These are phyloP conservation scores for Scaptodrosophila lebanonensis DNA, from an alignment of 1,140 invertebrate genomes.

Conservation along the genomic window DNA sequence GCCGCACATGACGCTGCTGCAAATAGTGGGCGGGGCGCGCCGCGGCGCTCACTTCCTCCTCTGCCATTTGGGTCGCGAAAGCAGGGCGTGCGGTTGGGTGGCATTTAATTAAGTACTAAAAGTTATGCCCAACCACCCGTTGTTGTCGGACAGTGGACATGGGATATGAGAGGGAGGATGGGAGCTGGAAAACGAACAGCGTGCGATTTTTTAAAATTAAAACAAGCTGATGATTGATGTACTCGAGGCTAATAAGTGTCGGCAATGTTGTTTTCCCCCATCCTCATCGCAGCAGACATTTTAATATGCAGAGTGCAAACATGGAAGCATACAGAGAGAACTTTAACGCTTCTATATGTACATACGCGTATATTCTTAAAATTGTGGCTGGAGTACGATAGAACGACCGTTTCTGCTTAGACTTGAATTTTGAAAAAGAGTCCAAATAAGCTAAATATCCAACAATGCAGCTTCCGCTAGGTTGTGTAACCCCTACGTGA, in stretches of 20 bases:
- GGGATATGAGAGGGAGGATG: background rate
- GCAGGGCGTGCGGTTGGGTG: slow-evolving; percentile 19
- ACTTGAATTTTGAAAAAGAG: too few relatives aligned
- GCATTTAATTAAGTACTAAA: slow-evolving; percentile 66
- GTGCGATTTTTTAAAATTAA: slow-evolving; percentile 67
- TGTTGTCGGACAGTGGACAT: slow-evolving; percentile 18
- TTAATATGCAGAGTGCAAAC: too few relatives aligned
- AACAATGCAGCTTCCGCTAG: too few relatives aligned
- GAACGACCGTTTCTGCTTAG: too few relatives aligned
- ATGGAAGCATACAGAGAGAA: too few relatives aligned
- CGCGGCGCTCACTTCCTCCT: slow-evolving; percentile 1
- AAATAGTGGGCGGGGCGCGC: slow-evolving; percentile 54
- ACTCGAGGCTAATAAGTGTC: slow-evolving; percentile 67
- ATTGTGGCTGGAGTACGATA: too few relatives aligned
- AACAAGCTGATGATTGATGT: slow-evolving; percentile 70
- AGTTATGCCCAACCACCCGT: slow-evolving; percentile 30
- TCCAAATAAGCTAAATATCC: too few relatives aligned
- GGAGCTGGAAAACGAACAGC: slow-evolving; percentile 25
- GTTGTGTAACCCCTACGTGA: too few relatives aligned
- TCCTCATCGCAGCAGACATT: too few relatives aligned
- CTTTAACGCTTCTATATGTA: too few relatives aligned
- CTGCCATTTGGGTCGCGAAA: slow-evolving; percentile 8
- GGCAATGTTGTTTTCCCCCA: slow-evolving; percentile 18
- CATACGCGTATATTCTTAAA: too few relatives aligned
- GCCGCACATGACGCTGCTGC: slow-evolving; percentile 32